Base-by-base conservation (phyloP, 2,113 vertebrate species). In the Haplotaxodon microlepis region DNA sequence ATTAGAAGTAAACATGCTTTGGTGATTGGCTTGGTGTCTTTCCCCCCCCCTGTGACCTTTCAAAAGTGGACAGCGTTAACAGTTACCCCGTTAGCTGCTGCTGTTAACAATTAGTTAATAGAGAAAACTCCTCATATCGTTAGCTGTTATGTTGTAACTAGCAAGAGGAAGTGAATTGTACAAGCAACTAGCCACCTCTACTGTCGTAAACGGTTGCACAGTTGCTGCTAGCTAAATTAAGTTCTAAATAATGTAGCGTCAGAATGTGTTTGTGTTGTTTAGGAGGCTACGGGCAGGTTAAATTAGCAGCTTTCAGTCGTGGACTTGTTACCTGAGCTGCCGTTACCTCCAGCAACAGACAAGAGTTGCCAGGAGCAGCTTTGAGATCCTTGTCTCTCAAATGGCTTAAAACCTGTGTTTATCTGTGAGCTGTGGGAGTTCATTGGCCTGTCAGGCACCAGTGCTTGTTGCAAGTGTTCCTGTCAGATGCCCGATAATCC, bases 131-230 rank as follows among this genome's bases (percentile, higher is more conserved):
- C 9, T 54, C 9, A 57, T 61, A 9, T 14, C 31, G 8, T 57
- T 57, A 47, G 81, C 51, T 29, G 31, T 57, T 29, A n/a, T 86
- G 91, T 82, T 83, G 42, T 27, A 86, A 84, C 9, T 40, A 76
- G 16, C 16, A 92, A 90, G 88, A 87, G 92, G 92, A 95, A 94
- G 88, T 93, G 61, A 45, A 73, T 16, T 21, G 9, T 14, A 56
- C 38, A 5, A 24, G 57, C 24, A 8, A 54, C 13, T n/a, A 66
- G 71, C 29, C 81, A 16, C n/a, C 51, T 53, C 53, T 82, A 5
- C 42, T 84, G 80, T 89, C 36, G 82, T 54, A 51, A 80, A 63
- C 38, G 78, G 21, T 13, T 78, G 85, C 9, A 50, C 16, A n/a
- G 29, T 31, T 83, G 76, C 14, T 51, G 80, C 84, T 87, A 3